Percentiles rank a stretch among this genome's conserved stretches.
phyloP scores from a whole-genome alignment of 2,113 vertebrate species.

The Neogale vison region DNA sequence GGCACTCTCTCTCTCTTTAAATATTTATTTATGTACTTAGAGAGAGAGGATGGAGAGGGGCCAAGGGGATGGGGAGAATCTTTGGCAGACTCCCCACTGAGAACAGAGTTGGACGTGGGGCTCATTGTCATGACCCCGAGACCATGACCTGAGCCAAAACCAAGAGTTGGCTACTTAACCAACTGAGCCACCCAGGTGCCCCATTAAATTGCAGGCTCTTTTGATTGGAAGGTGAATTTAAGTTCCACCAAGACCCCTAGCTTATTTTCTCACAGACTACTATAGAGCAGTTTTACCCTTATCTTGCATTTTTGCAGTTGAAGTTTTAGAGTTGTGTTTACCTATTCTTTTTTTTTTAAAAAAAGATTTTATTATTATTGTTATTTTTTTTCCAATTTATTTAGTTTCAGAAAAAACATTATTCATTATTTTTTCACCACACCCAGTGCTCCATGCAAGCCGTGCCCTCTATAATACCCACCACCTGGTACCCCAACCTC shows the following conservation, averaged over 20 bases:
- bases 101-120: not conserved
- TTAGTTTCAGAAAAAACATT: no score
- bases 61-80: not conserved
- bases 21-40: not conserved
- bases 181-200: not conserved
- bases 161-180: not conserved
- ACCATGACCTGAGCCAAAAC: not conserved
- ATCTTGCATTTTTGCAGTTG: not conserved
- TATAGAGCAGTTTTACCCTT: not conserved
- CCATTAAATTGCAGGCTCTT: not conserved
- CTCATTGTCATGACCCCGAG: not conserved
- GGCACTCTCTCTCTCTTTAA: not conserved
- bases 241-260: not conserved
- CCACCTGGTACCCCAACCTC: no score
- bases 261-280: constrained; percentile 1
- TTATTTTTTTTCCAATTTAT: no score
- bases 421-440: no score
- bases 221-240: not conserved
- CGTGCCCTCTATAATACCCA: no score
- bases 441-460: no score
- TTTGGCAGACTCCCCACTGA: no score
- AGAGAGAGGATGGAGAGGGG: not conserved
- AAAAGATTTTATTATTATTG: no score
- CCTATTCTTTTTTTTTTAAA: no score
- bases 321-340: not conserved